phyloP scores from a whole-genome alignment of 2,113 vertebrate genomes.

The Sylvicapra grimmia region DNA sequence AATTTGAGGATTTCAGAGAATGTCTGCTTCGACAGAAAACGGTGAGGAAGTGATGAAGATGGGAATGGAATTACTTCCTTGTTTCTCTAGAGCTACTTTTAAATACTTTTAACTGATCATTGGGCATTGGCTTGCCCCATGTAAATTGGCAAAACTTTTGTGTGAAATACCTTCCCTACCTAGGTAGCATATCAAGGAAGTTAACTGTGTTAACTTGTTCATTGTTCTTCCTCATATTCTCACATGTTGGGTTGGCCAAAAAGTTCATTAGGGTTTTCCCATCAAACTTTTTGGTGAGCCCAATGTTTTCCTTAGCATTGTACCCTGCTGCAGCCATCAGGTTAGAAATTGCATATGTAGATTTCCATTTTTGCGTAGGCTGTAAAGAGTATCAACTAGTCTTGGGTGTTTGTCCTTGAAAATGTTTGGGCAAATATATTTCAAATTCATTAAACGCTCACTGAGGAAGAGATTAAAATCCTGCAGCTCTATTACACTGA shows the following conservation, averaged over 20 bases:
- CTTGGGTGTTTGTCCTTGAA: conserved; percentile 3
- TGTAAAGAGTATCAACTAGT: neutral
- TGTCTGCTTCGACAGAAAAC: conserved; percentile 76
- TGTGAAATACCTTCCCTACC: neutral
- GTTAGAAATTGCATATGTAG: neutral
- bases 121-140: neutral
- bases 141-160: neutral
- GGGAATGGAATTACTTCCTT: neutral
- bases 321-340: neutral
- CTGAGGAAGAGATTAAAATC: neutral
- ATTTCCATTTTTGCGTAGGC: neutral
- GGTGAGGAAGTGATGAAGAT: conserved; percentile 69
- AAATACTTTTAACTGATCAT: neutral
- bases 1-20: conserved; percentile 91
- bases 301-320: neutral
- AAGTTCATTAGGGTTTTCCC: neutral
- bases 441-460: neutral
- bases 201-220: neutral
- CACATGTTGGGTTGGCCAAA: neutral
- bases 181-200: neutral
- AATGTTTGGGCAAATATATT: neutral
- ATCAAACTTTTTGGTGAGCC: neutral
- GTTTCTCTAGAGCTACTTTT: neutral
- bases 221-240: neutral
- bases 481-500: neutral